These are phyloP conservation scores for Coptodon rendalli DNA, from an alignment of 2,113 vertebrate genomes.

Conservation along the genomic window DNA sequence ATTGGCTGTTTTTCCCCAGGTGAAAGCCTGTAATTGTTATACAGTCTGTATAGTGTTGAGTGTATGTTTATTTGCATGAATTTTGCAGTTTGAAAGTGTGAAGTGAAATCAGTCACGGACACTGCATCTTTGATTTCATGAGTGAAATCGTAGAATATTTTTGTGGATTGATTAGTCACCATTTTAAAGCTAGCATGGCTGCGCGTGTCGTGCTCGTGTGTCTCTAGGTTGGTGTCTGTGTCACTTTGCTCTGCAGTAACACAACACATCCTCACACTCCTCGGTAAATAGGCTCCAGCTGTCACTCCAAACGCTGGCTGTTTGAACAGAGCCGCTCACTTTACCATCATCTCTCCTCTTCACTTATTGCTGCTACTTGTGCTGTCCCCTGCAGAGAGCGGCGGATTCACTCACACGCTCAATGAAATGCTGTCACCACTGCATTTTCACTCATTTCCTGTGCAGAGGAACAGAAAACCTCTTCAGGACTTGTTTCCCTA, in stretches of 20 bases:
- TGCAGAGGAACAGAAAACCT: neutral
- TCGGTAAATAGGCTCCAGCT: neutral
- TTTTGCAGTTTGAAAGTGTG: neutral
- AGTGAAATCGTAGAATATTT: neutral
- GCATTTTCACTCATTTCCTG: neutral
- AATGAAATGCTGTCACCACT: neutral
- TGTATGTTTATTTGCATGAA: neutral
- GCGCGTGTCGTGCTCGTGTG: neutral
- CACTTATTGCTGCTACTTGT: neutral
- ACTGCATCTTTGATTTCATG: neutral
- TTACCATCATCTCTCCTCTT: neutral
- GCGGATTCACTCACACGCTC: neutral
- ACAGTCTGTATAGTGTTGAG: neutral
- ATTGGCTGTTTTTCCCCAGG: neutral
- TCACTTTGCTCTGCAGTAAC: neutral
- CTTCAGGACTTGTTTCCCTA: neutral
- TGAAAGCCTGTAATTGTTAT: neutral
- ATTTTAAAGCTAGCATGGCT: neutral
- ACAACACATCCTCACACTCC: neutral
- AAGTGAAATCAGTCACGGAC: neutral
- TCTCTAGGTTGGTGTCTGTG: neutral
- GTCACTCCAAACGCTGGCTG: neutral
- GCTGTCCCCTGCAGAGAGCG: neutral
- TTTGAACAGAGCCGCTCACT: neutral
- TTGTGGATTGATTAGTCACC: neutral